Base-by-base conservation (phyloP, 1,140 invertebrate species). In the Hesperophylax magnus region DNA sequence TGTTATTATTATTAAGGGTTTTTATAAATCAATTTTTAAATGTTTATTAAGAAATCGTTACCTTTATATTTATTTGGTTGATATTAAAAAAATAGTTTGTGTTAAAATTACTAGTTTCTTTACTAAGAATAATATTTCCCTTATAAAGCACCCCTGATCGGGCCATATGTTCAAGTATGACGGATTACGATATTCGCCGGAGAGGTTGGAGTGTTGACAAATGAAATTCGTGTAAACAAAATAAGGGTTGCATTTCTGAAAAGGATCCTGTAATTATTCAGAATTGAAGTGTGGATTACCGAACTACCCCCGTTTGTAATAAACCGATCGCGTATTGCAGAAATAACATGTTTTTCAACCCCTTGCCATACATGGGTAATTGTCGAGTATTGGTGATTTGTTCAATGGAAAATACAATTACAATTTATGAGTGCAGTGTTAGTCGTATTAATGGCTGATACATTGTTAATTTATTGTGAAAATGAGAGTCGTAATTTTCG, bases 111-210 rank as follows among this genome's bases (percentile, higher is more conserved):
- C 11, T 17, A 18, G n/a, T 34, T 34, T 67, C 3, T 39, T n/a
- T 14, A 27, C 22, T 22, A 61, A 58, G 8, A 60, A 67, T n/a
- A 69, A 27, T 34, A 60, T 65, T 77, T 60, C 53, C 17, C 18
- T n/a, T 14, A 47, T 6, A 39, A 69, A 69, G 17, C 34, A 69
- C 65, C 65, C 65, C 34, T 39, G 31, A 7, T 20, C 20, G n/a
- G 47, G 78, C 22, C 77, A 81, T 83, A 76, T 67, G 79, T 20
- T 58, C 58, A 27, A 60, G 81, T 82, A 79, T 82, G 81, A 82
- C 74, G 58, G 81, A 82, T 82, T 80, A 82, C 77, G 78, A 82
- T 75, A 82, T 75, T 82, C 74, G 63, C 31, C 65, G 77, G 58
- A 76, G 61, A 69, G 76, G 76, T 76, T 81, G 67, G 22, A 79